Conservation (phyloP, 2,797 vertebrate species). For the Sebastolobus alascanus region DNA sequence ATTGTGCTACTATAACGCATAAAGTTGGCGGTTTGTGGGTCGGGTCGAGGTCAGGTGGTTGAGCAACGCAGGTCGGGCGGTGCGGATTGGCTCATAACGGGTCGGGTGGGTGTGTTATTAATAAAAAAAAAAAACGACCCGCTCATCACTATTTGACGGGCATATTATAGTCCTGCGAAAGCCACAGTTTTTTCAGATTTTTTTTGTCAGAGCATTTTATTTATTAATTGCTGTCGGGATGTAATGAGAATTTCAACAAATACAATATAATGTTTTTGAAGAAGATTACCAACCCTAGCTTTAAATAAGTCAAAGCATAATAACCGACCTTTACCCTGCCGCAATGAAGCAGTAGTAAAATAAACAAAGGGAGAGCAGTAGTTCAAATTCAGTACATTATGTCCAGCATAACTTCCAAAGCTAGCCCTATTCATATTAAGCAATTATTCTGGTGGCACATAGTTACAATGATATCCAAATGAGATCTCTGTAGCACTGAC, state of each 20-base stretch:
- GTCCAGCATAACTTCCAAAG: constrained; percentile 54
- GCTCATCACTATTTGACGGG: no score
- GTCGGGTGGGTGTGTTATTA: no score
- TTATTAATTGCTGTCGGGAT: background rate
- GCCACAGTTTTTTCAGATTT: background rate
- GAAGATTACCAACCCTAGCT: background rate
- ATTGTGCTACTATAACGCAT: background rate
- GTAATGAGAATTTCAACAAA: background rate
- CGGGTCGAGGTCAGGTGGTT: background rate
- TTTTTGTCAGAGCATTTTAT: background rate
- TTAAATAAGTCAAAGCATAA: background rate
- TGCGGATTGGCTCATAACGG: background rate
- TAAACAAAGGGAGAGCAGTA: constrained; percentile 30
- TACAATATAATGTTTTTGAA: background rate
- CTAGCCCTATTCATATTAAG: constrained; percentile 63
- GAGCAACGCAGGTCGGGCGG: background rate
- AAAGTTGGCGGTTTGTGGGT: background rate
- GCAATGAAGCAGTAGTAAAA: background rate
- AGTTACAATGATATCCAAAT: constrained; percentile 82
- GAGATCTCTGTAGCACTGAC: constrained; percentile 86
- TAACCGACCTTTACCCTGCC: constrained; percentile 13
- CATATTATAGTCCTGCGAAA: no score
- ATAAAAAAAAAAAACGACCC: no score
- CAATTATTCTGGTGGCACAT: constrained; percentile 75
- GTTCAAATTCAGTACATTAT: constrained; percentile 58